Evolutionary conservation across 2,888 invertebrate species (phyloP).

Genomic region (Eupsilia transversa): DNA sequence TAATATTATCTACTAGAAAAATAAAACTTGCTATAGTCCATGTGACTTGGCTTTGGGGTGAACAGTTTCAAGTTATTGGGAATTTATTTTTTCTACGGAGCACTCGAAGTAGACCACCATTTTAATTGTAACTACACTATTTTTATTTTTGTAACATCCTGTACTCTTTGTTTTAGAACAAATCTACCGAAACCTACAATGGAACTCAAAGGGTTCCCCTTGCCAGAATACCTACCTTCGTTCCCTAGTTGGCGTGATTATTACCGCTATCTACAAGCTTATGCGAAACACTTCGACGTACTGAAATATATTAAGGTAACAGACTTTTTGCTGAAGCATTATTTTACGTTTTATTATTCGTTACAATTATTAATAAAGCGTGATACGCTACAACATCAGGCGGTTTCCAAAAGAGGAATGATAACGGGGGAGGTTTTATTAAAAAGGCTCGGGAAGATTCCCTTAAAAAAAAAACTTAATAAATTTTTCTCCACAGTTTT

Average conservation of each 20-base stretch:
- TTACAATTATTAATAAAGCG: neutral
- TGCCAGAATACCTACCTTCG: constrained; percentile 80
- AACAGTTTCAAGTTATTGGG: neutral
- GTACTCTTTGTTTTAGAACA: constrained; percentile 75
- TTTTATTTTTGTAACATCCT: neutral
- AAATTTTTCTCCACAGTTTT: constrained; percentile 76
- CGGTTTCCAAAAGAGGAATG: too few relatives aligned
- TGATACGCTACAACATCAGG: neutral
- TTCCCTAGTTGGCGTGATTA: constrained; percentile 81
- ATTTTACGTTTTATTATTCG: neutral
- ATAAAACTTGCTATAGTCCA: neutral
- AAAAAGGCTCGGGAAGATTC: too few relatives aligned
- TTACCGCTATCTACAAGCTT: constrained; percentile 81
- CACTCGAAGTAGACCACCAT: too few relatives aligned
- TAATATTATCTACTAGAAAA: neutral
- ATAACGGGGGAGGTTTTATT: neutral
- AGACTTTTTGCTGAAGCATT: neutral
- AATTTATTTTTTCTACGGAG: neutral
- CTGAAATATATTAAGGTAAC: constrained; percentile 82
- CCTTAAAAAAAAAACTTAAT: neutral
- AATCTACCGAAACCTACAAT: constrained; percentile 87
- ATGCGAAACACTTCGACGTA: constrained; percentile 81
- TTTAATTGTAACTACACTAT: neutral
- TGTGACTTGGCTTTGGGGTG: neutral
- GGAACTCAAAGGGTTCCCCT: constrained; percentile 82